Percentiles rank a stretch among this genome's conserved stretches.
Conservation (phyloP, 2,888 invertebrate species). For the Amaurobius ferox region DNA sequence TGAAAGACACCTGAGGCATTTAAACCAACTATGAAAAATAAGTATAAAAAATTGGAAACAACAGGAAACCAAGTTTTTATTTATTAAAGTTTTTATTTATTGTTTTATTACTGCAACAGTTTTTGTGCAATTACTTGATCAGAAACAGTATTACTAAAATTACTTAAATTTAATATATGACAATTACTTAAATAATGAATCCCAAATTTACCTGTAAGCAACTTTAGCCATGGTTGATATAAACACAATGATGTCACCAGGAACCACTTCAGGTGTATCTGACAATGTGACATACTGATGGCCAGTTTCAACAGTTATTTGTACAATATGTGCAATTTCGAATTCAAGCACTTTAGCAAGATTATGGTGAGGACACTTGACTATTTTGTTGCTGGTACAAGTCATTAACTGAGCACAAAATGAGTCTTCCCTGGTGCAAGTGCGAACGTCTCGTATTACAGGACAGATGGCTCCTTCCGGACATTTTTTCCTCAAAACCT, state of each 20-base stretch:
- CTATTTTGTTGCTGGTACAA: constrained; percentile 49
- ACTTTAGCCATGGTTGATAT: constrained; percentile 64
- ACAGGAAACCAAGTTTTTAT: no score
- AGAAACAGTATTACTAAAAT: no score
- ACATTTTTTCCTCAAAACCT: constrained; percentile 57
- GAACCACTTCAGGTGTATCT: constrained; percentile 54
- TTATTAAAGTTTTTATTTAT: no score
- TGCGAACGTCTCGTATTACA: constrained; percentile 40
- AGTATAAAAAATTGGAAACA: no score
- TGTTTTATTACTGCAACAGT: no score
- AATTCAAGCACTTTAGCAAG: constrained; percentile 57
- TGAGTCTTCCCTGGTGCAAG: constrained; percentile 53
- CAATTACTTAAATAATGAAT: constrained; percentile 15
- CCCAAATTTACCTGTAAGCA: constrained; percentile 39
- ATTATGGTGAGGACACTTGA: constrained; percentile 48
- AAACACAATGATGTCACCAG: constrained; percentile 68
- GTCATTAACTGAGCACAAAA: constrained; percentile 64
- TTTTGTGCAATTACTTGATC: no score
- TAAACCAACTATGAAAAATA: no score
- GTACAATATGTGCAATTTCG: constrained; percentile 64
- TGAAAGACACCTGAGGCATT: no score
- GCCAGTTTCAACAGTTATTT: constrained; percentile 62
- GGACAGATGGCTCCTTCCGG: constrained; percentile 56
- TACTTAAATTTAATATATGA: no score
- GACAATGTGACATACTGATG: constrained; percentile 58